A percentile compares a stretch with the other conserved stretches of the same genome.
Evolutionary conservation across 1,140 invertebrate species (phyloP).

Genomic region (Pseudomyrmex dendroicus): DNA sequence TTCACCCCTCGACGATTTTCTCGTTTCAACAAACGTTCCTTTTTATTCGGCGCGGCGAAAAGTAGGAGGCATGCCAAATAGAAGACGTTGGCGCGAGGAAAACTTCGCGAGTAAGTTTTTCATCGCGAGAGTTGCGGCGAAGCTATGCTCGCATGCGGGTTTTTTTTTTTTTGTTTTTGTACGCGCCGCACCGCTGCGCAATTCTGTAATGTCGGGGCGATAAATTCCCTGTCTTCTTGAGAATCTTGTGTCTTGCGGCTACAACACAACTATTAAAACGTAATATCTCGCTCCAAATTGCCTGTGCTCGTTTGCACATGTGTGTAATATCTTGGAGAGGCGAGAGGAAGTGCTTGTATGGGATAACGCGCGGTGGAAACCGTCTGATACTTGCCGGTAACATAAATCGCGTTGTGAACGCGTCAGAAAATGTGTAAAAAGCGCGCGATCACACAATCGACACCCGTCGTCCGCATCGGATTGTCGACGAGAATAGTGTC

Average conservation of each 20-base stretch:
- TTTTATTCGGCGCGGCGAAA: slow-evolving; percentile 39
- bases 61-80: background rate
- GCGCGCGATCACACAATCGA: slow-evolving; percentile 20
- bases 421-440: background rate
- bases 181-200: background rate
- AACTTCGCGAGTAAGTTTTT: background rate
- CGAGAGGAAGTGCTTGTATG: too few relatives aligned
- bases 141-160: background rate
- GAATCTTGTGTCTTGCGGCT: slow-evolving; percentile 5
- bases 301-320: too few relatives aligned
- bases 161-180: background rate
- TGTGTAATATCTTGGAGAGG: too few relatives aligned
- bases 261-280: slow-evolving; percentile 10
- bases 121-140: too few relatives aligned
- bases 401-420: background rate
- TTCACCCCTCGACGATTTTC: slow-evolving; percentile 60
- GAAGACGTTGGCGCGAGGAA: background rate
- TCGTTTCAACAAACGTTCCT: slow-evolving; percentile 9
- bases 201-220: slow-evolving; percentile 6
- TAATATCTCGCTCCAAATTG: too few relatives aligned
- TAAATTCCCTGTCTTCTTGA: background rate
- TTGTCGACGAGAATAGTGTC: background rate
- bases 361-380: too few relatives aligned
- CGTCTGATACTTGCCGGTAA: background rate
- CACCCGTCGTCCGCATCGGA: background rate